Conservation (phyloP, 1,140 invertebrate genomes). For the Octopus sinensis region DNA sequence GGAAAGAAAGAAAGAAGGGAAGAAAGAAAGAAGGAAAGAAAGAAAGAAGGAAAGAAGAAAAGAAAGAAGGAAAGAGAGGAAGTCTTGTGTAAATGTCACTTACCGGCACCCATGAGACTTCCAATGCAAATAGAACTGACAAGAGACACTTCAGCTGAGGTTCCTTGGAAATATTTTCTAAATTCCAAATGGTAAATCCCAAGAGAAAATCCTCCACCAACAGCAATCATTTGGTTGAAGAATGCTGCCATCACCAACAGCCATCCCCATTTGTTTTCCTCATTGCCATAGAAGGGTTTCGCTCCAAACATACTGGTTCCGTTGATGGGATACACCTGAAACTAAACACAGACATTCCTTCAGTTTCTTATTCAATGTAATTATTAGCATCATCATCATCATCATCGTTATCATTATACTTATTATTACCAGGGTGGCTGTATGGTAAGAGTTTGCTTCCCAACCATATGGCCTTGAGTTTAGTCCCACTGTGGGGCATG, state of each 20-base stretch:
- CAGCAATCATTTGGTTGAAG: background rate
- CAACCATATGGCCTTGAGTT: too few species aligned
- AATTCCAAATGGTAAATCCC: constrained; percentile 8
- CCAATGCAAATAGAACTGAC: constrained; percentile 4
- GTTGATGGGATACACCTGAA: too few species aligned
- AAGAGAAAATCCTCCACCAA: background rate
- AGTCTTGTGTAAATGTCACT: background rate
- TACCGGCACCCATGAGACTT: background rate
- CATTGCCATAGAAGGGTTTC: background rate
- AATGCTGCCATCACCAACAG: background rate
- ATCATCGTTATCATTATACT: too few species aligned
- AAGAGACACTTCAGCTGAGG: background rate
- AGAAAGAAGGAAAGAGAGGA: background rate
- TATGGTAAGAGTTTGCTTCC: too few species aligned
- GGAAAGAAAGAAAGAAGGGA: background rate
- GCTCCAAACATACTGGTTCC: background rate
- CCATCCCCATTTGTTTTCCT: constrained; percentile 5
- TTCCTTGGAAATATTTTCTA: background rate
- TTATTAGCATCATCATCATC: too few species aligned
- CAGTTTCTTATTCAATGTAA: too few species aligned
- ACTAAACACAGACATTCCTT: too few species aligned
- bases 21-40: background rate
- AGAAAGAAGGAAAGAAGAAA: background rate
- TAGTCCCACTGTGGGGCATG: too few species aligned
- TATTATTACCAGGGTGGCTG: too few species aligned